phyloP scores from a whole-genome alignment of 37 sponge, comb jelly and placozoan species.

The Aplysina aerophoba region DNA sequence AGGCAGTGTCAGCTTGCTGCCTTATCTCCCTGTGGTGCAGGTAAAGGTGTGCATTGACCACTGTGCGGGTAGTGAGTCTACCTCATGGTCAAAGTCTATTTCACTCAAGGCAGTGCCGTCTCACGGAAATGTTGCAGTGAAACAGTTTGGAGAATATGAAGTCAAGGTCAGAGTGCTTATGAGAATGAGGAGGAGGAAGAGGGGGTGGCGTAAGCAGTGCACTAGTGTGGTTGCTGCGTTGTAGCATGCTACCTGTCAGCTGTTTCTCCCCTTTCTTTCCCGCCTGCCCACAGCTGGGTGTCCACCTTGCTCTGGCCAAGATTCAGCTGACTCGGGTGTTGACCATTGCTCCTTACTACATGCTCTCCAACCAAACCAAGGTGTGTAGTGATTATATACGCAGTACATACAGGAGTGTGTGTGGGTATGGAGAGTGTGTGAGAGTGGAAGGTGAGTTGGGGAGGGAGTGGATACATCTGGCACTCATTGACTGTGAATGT shows the following conservation, averaged over 20 bases:
- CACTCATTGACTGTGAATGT: too few species aligned
- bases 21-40: not conserved
- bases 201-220: too few species aligned
- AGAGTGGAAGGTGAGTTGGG: too few species aligned
- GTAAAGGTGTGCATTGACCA: slow-evolving; percentile 27
- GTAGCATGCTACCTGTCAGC: not conserved
- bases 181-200: too few species aligned
- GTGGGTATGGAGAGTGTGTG: too few species aligned
- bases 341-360: slow-evolving; percentile 81
- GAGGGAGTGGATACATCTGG: too few species aligned
- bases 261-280: not conserved
- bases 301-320: slow-evolving; percentile 59
- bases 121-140: slow-evolving; percentile 56
- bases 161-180: slow-evolving; percentile 38
- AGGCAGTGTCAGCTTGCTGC: too few species aligned
- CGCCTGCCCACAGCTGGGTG: slow-evolving; percentile 61
- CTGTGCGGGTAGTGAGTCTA: slow-evolving; percentile 9
- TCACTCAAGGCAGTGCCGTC: slow-evolving; percentile 70
- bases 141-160: slow-evolving; percentile 28
- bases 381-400: slow-evolving; percentile 35
- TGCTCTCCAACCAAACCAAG: slow-evolving; percentile 80
- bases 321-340: slow-evolving; percentile 82
- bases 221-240: too few species aligned
- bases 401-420: too few species aligned
- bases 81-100: slow-evolving; percentile 59